phyloP scores from a whole-genome alignment of 2,797 vertebrate genomes.

The Tokudaia tokunoshimensis region DNA sequence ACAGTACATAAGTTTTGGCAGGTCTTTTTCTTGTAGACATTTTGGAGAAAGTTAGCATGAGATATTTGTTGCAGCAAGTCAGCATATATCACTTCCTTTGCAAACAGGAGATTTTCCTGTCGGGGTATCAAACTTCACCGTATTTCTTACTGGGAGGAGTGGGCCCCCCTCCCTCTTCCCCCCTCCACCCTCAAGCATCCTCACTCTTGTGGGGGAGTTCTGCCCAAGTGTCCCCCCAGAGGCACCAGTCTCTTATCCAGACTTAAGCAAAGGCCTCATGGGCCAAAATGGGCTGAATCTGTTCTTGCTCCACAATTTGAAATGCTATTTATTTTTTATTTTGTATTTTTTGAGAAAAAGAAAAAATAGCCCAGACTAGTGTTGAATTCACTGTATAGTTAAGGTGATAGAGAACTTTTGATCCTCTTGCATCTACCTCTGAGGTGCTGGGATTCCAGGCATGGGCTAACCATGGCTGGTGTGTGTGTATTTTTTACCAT shows the following conservation, averaged over 20 bases:
- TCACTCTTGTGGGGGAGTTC: fast-evolving
- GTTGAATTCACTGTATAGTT: background rate
- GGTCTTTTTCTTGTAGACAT: background rate
- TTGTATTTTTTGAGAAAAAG: background rate
- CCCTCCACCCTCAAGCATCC: background rate
- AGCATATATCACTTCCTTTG: too few species aligned
- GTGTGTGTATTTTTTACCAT: background rate
- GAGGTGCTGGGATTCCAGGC: background rate
- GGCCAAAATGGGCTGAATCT: background rate
- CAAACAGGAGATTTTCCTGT: background rate
- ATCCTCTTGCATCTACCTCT: background rate
- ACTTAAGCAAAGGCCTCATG: background rate
- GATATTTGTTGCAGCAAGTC: background rate
- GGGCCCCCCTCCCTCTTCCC: too few species aligned
- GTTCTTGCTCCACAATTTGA: background rate
- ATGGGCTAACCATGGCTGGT: background rate
- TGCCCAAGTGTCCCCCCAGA: background rate
- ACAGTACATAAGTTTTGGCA: too few species aligned
- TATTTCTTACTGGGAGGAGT: too few species aligned
- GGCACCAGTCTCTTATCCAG: too few species aligned
- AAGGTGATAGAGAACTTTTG: background rate
- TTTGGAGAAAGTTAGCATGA: background rate
- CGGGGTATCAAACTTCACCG: background rate
- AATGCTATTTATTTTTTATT: background rate
- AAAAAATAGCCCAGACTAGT: background rate